phyloP scores from a whole-genome alignment of 2,888 invertebrate species.

The Eupsilia transversa region DNA sequence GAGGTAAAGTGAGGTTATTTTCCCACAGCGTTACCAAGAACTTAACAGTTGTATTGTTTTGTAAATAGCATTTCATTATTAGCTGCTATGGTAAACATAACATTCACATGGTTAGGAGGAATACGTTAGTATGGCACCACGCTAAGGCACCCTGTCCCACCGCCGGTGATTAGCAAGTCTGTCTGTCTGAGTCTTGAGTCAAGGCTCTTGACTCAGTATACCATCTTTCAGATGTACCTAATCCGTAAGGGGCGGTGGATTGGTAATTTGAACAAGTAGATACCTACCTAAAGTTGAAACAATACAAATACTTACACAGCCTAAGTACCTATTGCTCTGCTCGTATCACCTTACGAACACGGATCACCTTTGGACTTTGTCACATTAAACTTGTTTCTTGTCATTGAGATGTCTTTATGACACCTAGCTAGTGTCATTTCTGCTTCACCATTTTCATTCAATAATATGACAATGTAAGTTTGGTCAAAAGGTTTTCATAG shows the following conservation, averaged over 20 bases:
- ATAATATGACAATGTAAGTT: background rate
- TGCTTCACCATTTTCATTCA: background rate
- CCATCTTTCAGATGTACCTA: background rate
- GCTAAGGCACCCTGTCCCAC: background rate
- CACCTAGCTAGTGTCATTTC: background rate
- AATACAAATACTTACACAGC: background rate
- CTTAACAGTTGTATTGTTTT: constrained; percentile 30
- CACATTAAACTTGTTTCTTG: background rate
- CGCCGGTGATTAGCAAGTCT: no score
- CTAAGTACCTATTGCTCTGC: background rate
- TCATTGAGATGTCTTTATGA: constrained; percentile 1
- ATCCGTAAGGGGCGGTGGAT: background rate
- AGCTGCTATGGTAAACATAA: constrained; percentile 16
- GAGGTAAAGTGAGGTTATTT: background rate
- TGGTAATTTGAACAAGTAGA: background rate
- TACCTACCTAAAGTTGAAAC: background rate
- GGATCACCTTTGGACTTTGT: constrained; percentile 1
- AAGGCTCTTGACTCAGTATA: background rate
- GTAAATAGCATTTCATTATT: constrained; percentile 42
- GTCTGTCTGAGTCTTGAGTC: no score
- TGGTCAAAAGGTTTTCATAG: background rate
- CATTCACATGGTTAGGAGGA: background rate
- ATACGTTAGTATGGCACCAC: background rate
- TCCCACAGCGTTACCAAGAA: constrained; percentile 16
- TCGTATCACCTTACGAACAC: constrained; percentile 3